These are phyloP conservation scores for Malaclemys terrapin DNA, from an alignment of 2,113 vertebrate species.

Conservation along the genomic window DNA sequence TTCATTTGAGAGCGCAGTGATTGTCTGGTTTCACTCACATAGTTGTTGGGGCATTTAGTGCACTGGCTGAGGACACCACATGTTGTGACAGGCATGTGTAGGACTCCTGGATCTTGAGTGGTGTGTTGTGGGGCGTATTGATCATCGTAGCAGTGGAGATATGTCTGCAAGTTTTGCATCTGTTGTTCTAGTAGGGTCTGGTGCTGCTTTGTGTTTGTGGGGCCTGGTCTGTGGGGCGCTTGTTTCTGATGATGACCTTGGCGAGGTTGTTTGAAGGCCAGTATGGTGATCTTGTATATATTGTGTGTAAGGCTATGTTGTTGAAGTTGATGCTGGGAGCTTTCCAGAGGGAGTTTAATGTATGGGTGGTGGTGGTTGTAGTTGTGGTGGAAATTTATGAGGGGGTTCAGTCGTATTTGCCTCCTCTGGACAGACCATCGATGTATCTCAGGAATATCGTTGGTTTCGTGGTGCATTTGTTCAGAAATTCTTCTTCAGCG, in stretches of 20 bases:
- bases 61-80: not conserved
- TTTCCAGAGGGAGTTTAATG: not conserved
- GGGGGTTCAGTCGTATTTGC: no score
- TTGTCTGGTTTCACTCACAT: not conserved
- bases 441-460: no score
- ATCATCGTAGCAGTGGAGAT: not conserved
- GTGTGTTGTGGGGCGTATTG: not conserved
- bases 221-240: not conserved
- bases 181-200: not conserved
- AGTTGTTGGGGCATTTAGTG: not conserved
- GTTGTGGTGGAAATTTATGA: not conserved
- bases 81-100: not conserved
- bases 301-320: not conserved
- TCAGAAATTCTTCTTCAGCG: no score
- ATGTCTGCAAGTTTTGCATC: not conserved
- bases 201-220: not conserved
- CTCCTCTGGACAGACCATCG: no score
- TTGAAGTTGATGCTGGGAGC: not conserved
- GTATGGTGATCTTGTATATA: not conserved
- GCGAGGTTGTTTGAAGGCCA: not conserved
- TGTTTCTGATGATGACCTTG: not conserved
- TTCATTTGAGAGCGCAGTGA: not conserved
- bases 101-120: not conserved
- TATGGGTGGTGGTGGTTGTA: not conserved
- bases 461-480: no score